A percentile compares a stretch with the other conserved stretches of the same genome.
Conservation (phyloP, 2,888 invertebrate species). For the Papilio elwesi region DNA sequence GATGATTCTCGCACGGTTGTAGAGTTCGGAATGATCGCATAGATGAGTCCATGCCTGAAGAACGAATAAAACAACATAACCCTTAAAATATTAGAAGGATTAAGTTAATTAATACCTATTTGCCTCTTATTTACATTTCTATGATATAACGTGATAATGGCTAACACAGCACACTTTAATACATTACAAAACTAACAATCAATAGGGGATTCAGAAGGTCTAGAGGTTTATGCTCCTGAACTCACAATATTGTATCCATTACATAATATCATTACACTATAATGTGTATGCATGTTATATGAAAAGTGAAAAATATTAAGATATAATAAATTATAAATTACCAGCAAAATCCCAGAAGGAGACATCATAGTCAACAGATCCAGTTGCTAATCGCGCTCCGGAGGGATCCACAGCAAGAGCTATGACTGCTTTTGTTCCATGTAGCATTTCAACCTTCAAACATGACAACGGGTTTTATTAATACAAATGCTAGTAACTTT, state of each 20-base stretch:
- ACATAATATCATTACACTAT: too few species aligned
- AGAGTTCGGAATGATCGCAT: slow-evolving; percentile 95
- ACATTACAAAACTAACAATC: too few species aligned
- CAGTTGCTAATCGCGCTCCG: slow-evolving; percentile 94
- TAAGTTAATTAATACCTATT: too few species aligned
- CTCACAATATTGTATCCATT: too few species aligned
- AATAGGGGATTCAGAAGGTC: too few species aligned
- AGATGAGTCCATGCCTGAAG: slow-evolving; percentile 94
- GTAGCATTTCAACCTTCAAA: slow-evolving; percentile 88
- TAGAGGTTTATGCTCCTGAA: too few species aligned
- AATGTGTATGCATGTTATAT: too few species aligned
- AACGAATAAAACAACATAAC: not conserved
- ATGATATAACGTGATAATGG: too few species aligned
- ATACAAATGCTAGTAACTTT: not conserved
- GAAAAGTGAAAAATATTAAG: too few species aligned
- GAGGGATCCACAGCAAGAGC: slow-evolving; percentile 96
- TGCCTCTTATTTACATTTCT: too few species aligned
- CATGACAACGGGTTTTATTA: not conserved
- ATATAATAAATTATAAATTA: slow-evolving; percentile 44
- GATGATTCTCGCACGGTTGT: slow-evolving; percentile 98
- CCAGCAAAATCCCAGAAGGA: slow-evolving; percentile 98
- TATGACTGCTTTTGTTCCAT: slow-evolving; percentile 94
- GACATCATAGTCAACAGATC: slow-evolving; percentile 98
- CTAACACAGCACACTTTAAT: too few species aligned
- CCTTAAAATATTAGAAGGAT: too few species aligned